phyloP scores from a whole-genome alignment of 2,888 invertebrate species.

The Platycheirus albimanus region DNA sequence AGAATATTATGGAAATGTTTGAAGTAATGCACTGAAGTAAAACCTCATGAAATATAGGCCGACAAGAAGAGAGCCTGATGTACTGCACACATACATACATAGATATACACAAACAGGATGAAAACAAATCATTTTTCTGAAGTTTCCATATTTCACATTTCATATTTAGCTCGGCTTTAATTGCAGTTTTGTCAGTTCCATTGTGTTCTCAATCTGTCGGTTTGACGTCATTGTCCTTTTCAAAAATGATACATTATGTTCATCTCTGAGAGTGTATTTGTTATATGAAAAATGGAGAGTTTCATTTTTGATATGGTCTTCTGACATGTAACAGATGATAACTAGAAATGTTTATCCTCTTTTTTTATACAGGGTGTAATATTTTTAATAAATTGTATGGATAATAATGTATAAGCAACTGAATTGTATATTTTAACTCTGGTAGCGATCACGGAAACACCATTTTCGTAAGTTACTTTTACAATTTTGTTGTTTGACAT shows the following conservation, averaged over 20 bases:
- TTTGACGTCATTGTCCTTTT: conserved; percentile 54
- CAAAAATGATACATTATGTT: conserved; percentile 22
- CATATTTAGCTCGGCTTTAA: conserved; percentile 60
- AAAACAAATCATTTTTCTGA: conserved; percentile 62
- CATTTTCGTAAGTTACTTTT: too few species aligned
- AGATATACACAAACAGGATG: conserved; percentile 8
- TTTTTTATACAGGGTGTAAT: too few species aligned
- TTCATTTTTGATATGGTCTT: conserved; percentile 17
- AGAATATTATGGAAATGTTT: background rate
- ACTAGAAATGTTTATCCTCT: conserved; percentile 18
- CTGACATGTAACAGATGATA: conserved; percentile 7
- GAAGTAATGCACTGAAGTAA: conserved; percentile 20
- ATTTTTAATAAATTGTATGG: too few species aligned
- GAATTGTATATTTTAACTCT: too few species aligned
- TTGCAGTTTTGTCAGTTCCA: conserved; percentile 62
- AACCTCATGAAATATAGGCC: conserved; percentile 48
- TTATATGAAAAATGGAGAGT: conserved; percentile 45
- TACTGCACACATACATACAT: too few species aligned
- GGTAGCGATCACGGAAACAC: too few species aligned
- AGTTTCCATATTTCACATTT: conserved; percentile 61
- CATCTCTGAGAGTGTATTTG: too few species aligned
- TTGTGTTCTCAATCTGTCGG: conserved; percentile 65
- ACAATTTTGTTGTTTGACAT: too few species aligned
- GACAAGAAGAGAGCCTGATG: too few species aligned
- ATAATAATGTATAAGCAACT: too few species aligned